These are phyloP conservation scores for Bacillus rossius DNA, from an alignment of 1,140 invertebrate species.

Conservation along the genomic window DNA sequence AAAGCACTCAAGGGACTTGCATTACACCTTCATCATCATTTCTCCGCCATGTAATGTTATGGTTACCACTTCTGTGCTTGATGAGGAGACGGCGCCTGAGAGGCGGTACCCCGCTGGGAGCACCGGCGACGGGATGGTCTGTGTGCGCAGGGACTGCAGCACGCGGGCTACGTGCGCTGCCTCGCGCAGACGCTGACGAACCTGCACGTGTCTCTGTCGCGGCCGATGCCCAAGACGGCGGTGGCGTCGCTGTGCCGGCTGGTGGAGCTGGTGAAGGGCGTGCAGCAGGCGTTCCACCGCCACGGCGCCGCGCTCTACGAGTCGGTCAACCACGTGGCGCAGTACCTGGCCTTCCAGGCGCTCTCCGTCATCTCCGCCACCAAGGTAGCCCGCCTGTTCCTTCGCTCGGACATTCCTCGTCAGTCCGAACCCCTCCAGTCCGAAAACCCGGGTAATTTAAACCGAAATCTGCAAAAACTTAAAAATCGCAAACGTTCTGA, in stretches of 20 bases:
- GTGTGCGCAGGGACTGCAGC: conserved; percentile 60
- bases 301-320: conserved; percentile 53
- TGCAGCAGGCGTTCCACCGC: conserved; percentile 57
- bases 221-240: conserved; percentile 72
- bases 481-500: too few species aligned
- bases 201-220: conserved; percentile 66
- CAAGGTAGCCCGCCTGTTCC: conserved; percentile 47
- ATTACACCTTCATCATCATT: too few species aligned
- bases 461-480: too few species aligned
- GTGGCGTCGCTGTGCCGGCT: conserved; percentile 72
- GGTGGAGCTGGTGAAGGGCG: conserved; percentile 74
- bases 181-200: conserved; percentile 66
- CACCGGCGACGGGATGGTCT: too few species aligned
- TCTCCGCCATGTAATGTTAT: too few species aligned
- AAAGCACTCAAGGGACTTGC: too few species aligned
- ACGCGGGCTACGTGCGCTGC: conserved; percentile 56
- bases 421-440: too few species aligned
- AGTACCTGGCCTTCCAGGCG: conserved; percentile 62
- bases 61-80: too few species aligned
- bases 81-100: too few species aligned
- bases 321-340: conserved; percentile 58
- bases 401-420: too few species aligned
- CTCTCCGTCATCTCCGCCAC: conserved; percentile 51
- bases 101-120: too few species aligned
- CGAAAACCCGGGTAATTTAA: too few species aligned